A percentile compares a stretch with the other conserved stretches of the same genome.
phyloP scores from a whole-genome alignment of 2,113 vertebrate genomes.

The Columba janthina region DNA sequence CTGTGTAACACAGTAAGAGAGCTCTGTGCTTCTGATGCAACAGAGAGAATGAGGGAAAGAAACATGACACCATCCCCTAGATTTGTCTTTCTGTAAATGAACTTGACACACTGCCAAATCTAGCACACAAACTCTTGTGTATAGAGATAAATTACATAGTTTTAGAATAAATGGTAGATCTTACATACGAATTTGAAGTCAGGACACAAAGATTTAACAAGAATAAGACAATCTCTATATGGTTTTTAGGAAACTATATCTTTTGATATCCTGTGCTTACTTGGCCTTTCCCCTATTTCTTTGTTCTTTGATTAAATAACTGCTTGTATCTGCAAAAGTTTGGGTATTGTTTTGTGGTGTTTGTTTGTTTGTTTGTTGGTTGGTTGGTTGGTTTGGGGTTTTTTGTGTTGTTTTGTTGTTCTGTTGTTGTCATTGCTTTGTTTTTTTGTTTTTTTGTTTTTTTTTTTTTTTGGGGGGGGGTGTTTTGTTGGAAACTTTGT shows the following conservation, averaged over 20 bases:
- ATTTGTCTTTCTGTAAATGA: neutral
- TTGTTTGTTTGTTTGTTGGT: too few relatives aligned
- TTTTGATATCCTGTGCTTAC: neutral
- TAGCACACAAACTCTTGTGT: neutral
- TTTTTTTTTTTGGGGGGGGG: too few relatives aligned
- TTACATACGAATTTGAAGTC: neutral
- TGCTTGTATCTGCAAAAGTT: neutral
- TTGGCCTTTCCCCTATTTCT: neutral
- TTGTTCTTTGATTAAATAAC: neutral
- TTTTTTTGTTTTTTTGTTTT: too few relatives aligned
- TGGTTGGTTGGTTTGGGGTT: too few relatives aligned
- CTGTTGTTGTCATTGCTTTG: too few relatives aligned
- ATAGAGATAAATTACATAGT: neutral
- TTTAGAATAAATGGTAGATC: neutral
- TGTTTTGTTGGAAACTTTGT: neutral
- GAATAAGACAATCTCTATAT: neutral
- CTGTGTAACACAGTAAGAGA: fast-evolving
- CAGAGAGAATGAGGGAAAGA: neutral
- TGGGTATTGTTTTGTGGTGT: neutral
- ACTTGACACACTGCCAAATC: neutral
- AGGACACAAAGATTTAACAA: neutral
- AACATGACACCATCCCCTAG: neutral
- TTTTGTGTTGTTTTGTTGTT: too few relatives aligned
- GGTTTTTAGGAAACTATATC: neutral
- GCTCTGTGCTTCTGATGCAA: neutral